Evolutionary conservation across 1,140 invertebrate species (phyloP), one percentile per base, ranked within the genome.

Genomic region (Leptinotarsa defecta): DNA sequence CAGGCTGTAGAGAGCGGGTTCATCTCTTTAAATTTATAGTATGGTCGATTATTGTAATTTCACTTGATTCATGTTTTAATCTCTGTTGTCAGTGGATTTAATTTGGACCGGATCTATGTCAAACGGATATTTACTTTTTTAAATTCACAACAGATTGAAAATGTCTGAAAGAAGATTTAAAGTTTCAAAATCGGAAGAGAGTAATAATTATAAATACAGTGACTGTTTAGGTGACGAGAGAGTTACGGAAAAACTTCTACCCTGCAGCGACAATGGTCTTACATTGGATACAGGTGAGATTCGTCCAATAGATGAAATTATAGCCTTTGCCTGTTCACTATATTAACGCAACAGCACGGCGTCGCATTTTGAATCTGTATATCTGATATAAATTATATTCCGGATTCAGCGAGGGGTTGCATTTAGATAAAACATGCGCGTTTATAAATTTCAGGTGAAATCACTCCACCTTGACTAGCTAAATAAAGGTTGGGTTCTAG

Each of bases 101-200:
- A 17, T 19, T 57, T 57, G 52, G 52, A 19, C 52, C n/a, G n/a
- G 52, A 15, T 57, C 15, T 8, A 57, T 57, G 52, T 19, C 13
- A 19, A 57, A 57, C 15, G 52, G n/a, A 43, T 43, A 43, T 43
- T 43, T 43, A 43, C 34, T 43, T 11, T 43, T 43, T 43, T 43
- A 43, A 43, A 43, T 43, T 43, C 8, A 6, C 34, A 43, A 43
- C 34, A 43, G 8, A 11, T 65, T 34, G 4, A 27, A 68, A 24
- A 68, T 68, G 65, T 43, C 65, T 43, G 65, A 68, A 24, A 27
- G 65, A 27, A 43, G 65, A 68, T 68, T 68, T 17, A 68, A 68
- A 68, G 65, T 68, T 24, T 68, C 65, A 17, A 68, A 68, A 68
- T 68, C 65, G 13, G 65, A 68, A 68, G 65, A 68, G 13, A 68